A percentile compares a stretch with the other conserved stretches of the same genome.
These are phyloP conservation scores for Galemys pyrenaicus DNA, from an alignment of 2,113 vertebrate species.

Conservation along the genomic window DNA sequence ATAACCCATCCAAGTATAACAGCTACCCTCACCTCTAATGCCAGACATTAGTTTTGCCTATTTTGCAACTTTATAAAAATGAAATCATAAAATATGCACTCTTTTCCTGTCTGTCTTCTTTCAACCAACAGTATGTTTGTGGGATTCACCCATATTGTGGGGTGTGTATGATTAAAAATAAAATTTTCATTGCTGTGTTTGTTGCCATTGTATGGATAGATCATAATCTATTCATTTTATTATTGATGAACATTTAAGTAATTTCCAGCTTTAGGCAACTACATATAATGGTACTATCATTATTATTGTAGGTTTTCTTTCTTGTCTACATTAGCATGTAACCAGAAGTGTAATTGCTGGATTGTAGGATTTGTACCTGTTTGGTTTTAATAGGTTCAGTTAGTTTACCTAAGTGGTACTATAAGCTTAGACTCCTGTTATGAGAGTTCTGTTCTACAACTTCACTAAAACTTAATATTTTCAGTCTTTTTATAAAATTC, in stretches of 20 bases:
- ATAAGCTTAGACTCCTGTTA: background rate
- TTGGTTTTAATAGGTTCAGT: background rate
- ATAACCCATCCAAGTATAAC: background rate
- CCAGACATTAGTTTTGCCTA: background rate
- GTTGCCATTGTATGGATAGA: background rate
- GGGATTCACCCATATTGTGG: background rate
- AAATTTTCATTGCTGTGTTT: background rate
- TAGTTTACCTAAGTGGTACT: background rate
- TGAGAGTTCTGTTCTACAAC: background rate
- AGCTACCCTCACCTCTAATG: background rate
- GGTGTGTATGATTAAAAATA: background rate
- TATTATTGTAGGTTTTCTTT: background rate
- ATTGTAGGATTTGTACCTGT: background rate
- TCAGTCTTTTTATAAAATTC: background rate
- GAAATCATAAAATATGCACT: background rate
- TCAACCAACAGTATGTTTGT: background rate
- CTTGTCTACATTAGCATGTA: background rate
- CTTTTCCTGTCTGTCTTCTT: background rate
- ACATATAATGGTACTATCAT: background rate
- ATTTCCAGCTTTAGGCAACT: background rate
- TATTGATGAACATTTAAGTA: background rate
- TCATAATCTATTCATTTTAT: background rate
- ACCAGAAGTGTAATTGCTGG: background rate
- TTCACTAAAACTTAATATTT: background rate
- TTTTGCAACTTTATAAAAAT: background rate